Base-by-base conservation (phyloP, 2,888 invertebrate genomes). In the Thera britannica region DNA sequence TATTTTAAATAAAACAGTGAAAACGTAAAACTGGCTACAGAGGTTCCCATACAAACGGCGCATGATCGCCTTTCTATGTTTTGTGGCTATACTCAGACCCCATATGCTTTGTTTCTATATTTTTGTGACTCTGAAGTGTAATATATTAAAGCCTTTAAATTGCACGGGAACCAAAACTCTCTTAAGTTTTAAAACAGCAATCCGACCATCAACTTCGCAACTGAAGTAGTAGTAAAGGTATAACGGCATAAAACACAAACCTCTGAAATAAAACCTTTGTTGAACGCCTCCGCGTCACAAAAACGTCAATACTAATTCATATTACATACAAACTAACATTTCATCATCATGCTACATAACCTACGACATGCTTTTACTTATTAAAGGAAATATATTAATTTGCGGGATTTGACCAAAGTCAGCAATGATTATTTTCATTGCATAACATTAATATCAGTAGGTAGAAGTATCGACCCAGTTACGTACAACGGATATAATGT, bases 401-500 rank as follows among this genome's bases (percentile, higher is more conserved):
- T 23, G 44, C 46, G 48, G 54, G 46, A 52, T 58, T 46, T 36
- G 35, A 54, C 58, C 7, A 9, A 34, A 58, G 12, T 57, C 35
- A 46, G 46, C 52, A 58, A 65, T 54, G 2, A 60, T 64, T 58
- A 44, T 60, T 9, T 60, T 48, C 34, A 65, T 60, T 59, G 38
- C 23, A 55, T 49, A 61, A 51, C 48, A 61, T 62, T 66, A 34
- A 34, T 51, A 38, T 34, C 6, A 46, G 58, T 34, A 41, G 6
- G 55, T 60, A 56, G 5, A 2, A 34, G 44, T 58, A 36, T 44
- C 57, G 58, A 66, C 61, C 57, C 12, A 62, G 62, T 58, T 67
- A 52, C 38, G 58, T 58, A 52, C 48, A 56, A 48, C 64, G 61
- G 64, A 68, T 38, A 68, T 68, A 64, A 64, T 61, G 64, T 35